These are phyloP conservation scores for Manduca sexta DNA, from an alignment of 1,140 invertebrate species.

Conservation along the genomic window DNA sequence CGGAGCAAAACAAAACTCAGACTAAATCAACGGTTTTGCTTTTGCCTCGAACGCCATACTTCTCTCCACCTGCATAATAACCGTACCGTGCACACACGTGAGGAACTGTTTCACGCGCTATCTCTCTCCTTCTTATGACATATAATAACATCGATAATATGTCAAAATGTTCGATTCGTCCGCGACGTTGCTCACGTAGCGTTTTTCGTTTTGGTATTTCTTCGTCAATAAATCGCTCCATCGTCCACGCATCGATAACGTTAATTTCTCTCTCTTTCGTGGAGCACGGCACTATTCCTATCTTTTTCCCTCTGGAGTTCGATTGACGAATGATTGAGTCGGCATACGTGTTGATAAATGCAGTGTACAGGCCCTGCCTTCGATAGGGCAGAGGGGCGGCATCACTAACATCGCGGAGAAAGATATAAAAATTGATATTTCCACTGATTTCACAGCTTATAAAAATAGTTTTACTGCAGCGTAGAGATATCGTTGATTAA, in stretches of 20 bases:
- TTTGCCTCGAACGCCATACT: conserved; percentile 28
- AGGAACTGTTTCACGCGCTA: not conserved
- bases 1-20: conserved; percentile 33
- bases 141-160: conserved; percentile 19
- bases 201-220: conserved; percentile 34
- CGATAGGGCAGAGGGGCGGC: conserved; percentile 23
- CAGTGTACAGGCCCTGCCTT: conserved; percentile 24
- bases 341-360: conserved; percentile 37
- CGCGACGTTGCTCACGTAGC: too few relatives aligned
- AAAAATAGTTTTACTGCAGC: too few relatives aligned
- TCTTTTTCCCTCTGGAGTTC: conserved; percentile 39
- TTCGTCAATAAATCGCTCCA: conserved; percentile 32
- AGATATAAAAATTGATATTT: not conserved
- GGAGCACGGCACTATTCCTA: conserved; percentile 26
- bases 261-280: conserved; percentile 20
- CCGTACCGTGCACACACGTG: too few relatives aligned
- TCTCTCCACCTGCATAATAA: conserved; percentile 13
- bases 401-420: conserved; percentile 3
- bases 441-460: too few relatives aligned
- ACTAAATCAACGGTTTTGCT: conserved; percentile 28
- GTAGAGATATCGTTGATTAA: too few relatives aligned
- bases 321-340: conserved; percentile 59
- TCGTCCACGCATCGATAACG: conserved; percentile 19
- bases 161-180: conserved; percentile 29
- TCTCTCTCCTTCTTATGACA: conserved; percentile 33